Evolutionary conservation across 2,113 vertebrate genomes (phyloP), one percentile per base, ranked within the genome.

Genomic region (Sisor rabdophorus): DNA sequence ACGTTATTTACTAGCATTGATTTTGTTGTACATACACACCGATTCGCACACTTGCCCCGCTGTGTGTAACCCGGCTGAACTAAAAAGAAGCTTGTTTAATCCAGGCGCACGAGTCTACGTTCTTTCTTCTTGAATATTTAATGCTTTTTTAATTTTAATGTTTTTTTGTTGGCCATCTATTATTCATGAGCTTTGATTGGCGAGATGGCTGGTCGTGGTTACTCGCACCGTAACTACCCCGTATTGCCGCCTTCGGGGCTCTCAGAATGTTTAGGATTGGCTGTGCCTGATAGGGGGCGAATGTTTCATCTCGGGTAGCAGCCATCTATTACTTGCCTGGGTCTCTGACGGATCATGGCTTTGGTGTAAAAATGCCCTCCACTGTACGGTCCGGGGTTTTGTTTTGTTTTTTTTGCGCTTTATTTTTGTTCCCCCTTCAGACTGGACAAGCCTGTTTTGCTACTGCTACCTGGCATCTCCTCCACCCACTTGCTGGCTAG

Each of bases 111-210:
- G 55, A 30, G 69, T 67, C 64, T 63, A 55, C 50, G 20, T 64
- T 80, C 72, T 53, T 71, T 75, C 36, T 30, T 65, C 10, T 44
- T 78, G 64, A 77, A 83, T 84, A 80, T 84, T 79, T 85, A 81
- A 84, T 84, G 63, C 69, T 61, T 84, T 36, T 82, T 76, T 83
- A 79, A 81, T 81, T 75, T 83, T 54, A 71, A 78, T 79, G 63
- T 67, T 78, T 83, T 70, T 83, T 77, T 75, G 81, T 82, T 75
- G 71, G 47, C 54, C 80, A 83, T 86, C 79, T 84, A 77, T 84
- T 83, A 80, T 82, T 77, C 82, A 80, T 80, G 84, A 81, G 74
- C 58, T 85, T 26, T 68, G 64, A 79, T 83, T 84, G 82, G 81
- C 68, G 71, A 82, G 78, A 80, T 77, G 81, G 77, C 82, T 83